Base-by-base conservation (phyloP, 2,113 vertebrate genomes). In the Bubo scandiacus region DNA sequence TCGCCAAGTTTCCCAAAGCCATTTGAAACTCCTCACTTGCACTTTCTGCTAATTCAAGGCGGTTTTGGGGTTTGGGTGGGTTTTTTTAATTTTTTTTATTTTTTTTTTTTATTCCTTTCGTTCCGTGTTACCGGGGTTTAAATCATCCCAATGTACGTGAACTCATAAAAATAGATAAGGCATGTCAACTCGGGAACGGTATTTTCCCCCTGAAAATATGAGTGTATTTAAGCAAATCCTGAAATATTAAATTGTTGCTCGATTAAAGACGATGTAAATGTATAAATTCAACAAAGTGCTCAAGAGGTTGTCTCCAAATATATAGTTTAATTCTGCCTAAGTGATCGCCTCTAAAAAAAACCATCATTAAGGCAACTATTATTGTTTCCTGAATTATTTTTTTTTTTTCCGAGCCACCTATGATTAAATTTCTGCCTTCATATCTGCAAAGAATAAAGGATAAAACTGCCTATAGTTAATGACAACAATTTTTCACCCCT, bases 351-450 rank as follows among this genome's bases (percentile, higher is more conserved):
- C 92, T 96, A 82, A 96, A 93, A 94, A 96, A 90, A 47, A 30
- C 18, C 93, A 87, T 96, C 94, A 97, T 94, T 65, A 82, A 97
- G 82, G 74, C 96, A 95, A 98, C 90, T 91, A 95, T 96, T 98
- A 97, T 94, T 95, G 12, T 96, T 96, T 94, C 92, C 94, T 97
- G 96, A 94, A 91, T 97, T 81, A 85, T 77, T 58, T 93, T 36
- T 87, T 79, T 86, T 90, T 14, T 58, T 51, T 59, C 63, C 42
- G 27, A 45, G 42, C 86, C 71, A 96, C 96, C 54, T 67, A 80
- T 96, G 97, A 98, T 96, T 96, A 98, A 98, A 97, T 98, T 88
- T 86, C 78, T 90, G 94, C 96, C 96, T 96, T 96, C 90, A 36
- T 21, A 88, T 94, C 91, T 81, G 85, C 94, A 72, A 97, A 96